Percentiles rank a stretch among this genome's conserved stretches.
These are phyloP conservation scores for Anthonomus grandis DNA, from an alignment of 1,140 invertebrate genomes.

Conservation along the genomic window DNA sequence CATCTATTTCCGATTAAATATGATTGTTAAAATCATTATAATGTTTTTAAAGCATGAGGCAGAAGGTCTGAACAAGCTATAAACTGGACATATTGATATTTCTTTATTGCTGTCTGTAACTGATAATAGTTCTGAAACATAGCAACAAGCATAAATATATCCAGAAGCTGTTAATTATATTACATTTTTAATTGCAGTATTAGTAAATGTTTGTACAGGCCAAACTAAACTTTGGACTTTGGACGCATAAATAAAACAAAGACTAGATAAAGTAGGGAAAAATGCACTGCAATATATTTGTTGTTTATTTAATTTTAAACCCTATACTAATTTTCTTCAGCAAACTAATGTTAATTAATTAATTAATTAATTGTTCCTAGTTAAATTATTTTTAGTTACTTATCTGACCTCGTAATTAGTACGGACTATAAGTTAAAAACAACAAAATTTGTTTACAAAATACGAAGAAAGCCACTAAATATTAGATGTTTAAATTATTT, in stretches of 20 bases:
- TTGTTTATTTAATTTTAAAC: no score
- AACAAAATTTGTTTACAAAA: background rate
- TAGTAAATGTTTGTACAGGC: background rate
- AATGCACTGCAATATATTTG: no score
- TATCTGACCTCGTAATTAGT: conserved; percentile 3
- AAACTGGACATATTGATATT: background rate
- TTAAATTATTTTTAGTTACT: conserved; percentile 1
- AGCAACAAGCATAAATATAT: background rate
- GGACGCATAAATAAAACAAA: no score
- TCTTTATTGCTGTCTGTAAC: background rate
- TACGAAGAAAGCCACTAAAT: background rate
- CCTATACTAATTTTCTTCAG: background rate
- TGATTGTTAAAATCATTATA: background rate
- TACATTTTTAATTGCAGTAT: background rate
- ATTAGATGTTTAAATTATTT: background rate
- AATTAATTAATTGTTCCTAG: background rate
- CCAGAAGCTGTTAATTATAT: conserved; percentile 2
- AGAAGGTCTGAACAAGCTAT: background rate
- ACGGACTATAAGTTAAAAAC: background rate
- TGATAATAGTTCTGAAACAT: background rate
- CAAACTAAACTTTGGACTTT: no score
- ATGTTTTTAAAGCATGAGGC: background rate
- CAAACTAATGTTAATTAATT: background rate
- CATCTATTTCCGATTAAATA: conserved; percentile 21
- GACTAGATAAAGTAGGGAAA: no score